Percentiles rank a stretch among this genome's conserved stretches.
These are phyloP conservation scores for Nasonovia ribisnigri DNA, from an alignment of 2,888 invertebrate genomes.

Conservation along the genomic window DNA sequence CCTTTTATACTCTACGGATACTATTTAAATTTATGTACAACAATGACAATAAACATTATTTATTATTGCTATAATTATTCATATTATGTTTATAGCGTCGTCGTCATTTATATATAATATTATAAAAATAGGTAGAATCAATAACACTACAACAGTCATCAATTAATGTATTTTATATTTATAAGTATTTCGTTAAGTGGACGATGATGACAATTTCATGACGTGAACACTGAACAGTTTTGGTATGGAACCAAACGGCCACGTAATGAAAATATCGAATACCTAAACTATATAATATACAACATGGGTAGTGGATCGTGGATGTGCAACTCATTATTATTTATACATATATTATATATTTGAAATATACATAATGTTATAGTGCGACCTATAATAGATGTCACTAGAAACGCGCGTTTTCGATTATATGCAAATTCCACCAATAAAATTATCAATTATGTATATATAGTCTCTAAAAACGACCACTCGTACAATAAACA, in stretches of 20 bases:
- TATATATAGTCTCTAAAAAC: not conserved
- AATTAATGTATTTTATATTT: not conserved
- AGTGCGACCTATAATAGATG: not conserved
- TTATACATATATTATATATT: not conserved
- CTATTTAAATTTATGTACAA: not conserved
- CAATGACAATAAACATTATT: not conserved
- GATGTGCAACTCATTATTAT: not conserved
- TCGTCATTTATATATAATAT: not conserved
- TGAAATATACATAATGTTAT: not conserved
- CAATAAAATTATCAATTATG: not conserved
- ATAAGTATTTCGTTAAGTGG: not conserved
- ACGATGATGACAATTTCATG: not conserved
- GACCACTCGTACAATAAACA: not conserved
- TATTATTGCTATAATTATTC: not conserved
- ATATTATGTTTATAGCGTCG: not conserved
- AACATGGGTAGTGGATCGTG: not conserved
- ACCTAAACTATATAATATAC: not conserved
- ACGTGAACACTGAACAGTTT: not conserved
- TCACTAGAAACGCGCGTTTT: not conserved
- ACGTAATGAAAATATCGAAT: not conserved
- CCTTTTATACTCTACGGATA: not conserved
- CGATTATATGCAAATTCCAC: not conserved
- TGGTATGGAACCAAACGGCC: not conserved
- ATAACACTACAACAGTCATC: not conserved
- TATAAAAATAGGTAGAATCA: not conserved